phyloP scores from a whole-genome alignment of 2,797 vertebrate genomes.

The Enteromius paludinosus region DNA sequence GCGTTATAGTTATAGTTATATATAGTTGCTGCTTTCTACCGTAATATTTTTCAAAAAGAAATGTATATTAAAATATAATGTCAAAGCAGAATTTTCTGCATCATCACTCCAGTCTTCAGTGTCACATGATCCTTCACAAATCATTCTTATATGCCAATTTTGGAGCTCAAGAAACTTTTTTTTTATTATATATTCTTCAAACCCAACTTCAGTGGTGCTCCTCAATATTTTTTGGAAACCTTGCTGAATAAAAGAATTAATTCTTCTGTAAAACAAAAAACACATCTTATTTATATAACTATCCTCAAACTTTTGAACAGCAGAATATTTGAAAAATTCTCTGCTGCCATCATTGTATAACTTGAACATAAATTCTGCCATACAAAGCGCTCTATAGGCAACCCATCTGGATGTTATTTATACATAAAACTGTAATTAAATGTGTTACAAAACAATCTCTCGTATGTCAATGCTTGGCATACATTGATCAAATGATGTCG shows the following conservation, averaged over 20 bases:
- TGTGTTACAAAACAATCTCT: not conserved
- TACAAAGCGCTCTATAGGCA: not conserved
- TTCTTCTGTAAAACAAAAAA: not conserved
- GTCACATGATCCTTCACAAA: not conserved
- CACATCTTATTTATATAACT: not conserved
- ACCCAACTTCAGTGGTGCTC: not conserved
- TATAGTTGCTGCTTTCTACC: not conserved
- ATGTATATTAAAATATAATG: not conserved
- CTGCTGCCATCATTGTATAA: not conserved
- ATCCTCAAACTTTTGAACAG: not conserved
- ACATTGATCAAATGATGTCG: not conserved
- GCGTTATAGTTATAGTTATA: fast-evolving
- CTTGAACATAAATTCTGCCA: not conserved
- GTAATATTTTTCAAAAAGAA: not conserved
- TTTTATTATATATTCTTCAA: not conserved
- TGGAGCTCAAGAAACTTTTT: not conserved
- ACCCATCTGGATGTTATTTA: not conserved
- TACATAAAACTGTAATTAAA: not conserved
- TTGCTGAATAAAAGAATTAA: not conserved
- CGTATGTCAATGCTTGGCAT: not conserved
- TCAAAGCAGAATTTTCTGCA: not conserved
- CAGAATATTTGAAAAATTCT: not conserved
- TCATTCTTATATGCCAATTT: not conserved
- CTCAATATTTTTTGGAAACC: too few relatives aligned
- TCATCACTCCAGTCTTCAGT: not conserved